phyloP scores from a whole-genome alignment of 2,113 vertebrate species.

The Corapipo altera region DNA sequence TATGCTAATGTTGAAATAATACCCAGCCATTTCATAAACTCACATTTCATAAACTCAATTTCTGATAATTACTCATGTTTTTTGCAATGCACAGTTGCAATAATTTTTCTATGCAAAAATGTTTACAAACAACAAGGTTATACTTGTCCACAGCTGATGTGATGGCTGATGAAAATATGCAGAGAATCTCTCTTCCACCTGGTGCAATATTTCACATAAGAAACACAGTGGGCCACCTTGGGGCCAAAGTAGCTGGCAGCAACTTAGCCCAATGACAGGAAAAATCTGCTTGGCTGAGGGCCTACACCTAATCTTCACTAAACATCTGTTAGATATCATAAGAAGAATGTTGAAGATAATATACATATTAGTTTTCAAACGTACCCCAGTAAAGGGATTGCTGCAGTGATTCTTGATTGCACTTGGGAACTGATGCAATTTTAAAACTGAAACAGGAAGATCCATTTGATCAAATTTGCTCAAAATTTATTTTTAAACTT shows the following conservation, averaged over 20 bases:
- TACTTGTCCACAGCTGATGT: neutral
- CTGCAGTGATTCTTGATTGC: neutral
- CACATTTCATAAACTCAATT: neutral
- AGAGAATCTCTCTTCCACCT: neutral
- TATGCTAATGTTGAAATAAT: neutral
- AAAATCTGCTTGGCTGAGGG: constrained; percentile 38
- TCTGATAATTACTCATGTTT: neutral
- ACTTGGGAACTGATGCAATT: neutral
- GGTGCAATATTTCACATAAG: neutral
- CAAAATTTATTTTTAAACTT: neutral
- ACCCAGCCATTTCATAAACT: neutral
- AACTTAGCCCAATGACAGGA: neutral
- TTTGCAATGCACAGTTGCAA: neutral
- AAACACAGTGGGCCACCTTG: neutral
- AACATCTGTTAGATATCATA: constrained; percentile 33
- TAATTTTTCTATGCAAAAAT: neutral
- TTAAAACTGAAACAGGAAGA: neutral
- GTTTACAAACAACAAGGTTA: neutral
- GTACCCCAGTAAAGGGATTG: neutral
- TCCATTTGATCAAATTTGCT: neutral
- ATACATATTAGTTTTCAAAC: neutral
- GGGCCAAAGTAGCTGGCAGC: neutral
- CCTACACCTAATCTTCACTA: constrained; percentile 21
- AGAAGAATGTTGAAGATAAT: neutral
- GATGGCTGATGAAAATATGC: neutral